Evolutionary conservation across 2,888 invertebrate species (phyloP), one percentile per base, ranked within the genome.

Genomic region (Stenodema calcarata): DNA sequence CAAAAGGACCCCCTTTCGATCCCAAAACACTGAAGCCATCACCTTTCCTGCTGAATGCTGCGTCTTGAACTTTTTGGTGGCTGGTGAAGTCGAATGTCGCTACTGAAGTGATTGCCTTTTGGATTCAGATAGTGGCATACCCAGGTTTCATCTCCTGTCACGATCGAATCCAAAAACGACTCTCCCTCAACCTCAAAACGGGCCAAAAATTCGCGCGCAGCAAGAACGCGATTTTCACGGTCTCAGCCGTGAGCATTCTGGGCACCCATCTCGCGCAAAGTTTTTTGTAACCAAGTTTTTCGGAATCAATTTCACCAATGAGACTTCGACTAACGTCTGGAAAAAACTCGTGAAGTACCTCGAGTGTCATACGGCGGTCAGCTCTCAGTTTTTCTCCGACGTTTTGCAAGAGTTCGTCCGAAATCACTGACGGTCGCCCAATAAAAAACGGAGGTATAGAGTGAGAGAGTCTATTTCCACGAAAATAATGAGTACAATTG

Each of bases 191-290:
- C 78, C 30, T 62, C 28, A 87, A 88, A 89, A 18, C 88, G 88
- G 84, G 87, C 85, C 62, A 89, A 87, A 82, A 89, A 89, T 86
- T 76, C 88, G 80, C 87, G 86, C 73, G 88, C 85, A 42, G 76
- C 35, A 6, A 12, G 14, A 42, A 76, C 12, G 28, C 35, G 28
- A 9, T 76, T 76, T 70, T 69, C 87, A 88, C 89, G 88, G 87
- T 89, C 79, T 83, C 81, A 27, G 87, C 87, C 18, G 86, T 88
- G 82, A 88, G 76, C 87, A 89, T 89, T 88, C 88, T 89, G 18
- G 88, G 89, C 76, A 89, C 84, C 89, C 89, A 89, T 41, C 87
- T 83, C 79, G 88, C 80, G 70, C 89, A 89, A 84, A 89, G 73
- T 41, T 89, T 89, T 47, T 81, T 87, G 70, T 88, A 89, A 86